phyloP scores from a whole-genome alignment of 2,888 invertebrate species.

The Papilio demoleus region DNA sequence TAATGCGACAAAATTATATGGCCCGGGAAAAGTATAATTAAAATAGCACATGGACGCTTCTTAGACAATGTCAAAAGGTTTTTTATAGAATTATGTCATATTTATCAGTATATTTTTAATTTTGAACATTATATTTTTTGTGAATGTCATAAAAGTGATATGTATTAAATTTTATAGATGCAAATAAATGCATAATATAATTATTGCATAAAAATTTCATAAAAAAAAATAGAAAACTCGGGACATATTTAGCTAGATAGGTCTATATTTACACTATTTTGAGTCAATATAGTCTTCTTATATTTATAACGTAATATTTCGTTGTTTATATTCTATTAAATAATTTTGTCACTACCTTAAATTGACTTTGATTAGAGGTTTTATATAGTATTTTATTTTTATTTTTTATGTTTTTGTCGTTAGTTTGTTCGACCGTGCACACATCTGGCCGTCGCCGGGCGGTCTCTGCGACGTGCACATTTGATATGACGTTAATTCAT shows the following conservation, averaged over 20 bases:
- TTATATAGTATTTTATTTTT: not conserved
- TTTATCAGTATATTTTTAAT: not conserved
- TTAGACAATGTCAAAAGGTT: too few species aligned
- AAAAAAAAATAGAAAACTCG: too few species aligned
- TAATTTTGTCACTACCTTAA: constrained; percentile 4
- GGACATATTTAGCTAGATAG: not conserved
- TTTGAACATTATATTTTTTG: too few species aligned
- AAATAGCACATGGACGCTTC: too few species aligned
- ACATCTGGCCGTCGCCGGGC: constrained; percentile 45
- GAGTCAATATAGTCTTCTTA: not conserved
- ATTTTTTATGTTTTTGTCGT: not conserved
- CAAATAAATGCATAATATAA: not conserved
- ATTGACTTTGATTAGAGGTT: constrained; percentile 11
- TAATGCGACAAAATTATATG: not conserved
- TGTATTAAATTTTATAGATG: not conserved
- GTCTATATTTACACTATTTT: too few species aligned
- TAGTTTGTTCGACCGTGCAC: constrained; percentile 1
- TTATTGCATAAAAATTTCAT: too few species aligned
- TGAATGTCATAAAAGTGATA: not conserved
- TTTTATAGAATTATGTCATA: not conserved
- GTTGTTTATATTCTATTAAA: not conserved
- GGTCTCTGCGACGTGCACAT: constrained; percentile 48
- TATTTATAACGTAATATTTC: constrained; percentile 1
- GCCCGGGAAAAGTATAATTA: not conserved
- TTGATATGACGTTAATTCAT: constrained; percentile 73